phyloP scores from a whole-genome alignment of 2,797 vertebrate genomes.

The Sebastes dallii region DNA sequence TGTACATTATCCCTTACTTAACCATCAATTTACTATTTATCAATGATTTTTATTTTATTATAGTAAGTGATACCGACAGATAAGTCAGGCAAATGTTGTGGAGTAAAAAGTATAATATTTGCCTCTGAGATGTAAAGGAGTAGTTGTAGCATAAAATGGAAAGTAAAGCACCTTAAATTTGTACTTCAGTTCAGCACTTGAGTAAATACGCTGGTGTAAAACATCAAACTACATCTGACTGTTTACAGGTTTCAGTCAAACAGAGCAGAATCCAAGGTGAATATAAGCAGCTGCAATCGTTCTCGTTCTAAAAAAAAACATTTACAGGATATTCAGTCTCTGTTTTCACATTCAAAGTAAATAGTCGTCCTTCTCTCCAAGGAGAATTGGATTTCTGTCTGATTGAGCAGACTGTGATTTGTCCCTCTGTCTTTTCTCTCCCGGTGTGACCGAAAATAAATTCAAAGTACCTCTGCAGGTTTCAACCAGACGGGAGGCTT shows the following conservation, averaged over 20 bases:
- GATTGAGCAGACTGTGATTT: conserved; percentile 45
- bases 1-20: too few relatives aligned
- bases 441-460: conserved; percentile 17
- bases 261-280: conserved; percentile 14
- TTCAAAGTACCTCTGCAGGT: conserved; percentile 36
- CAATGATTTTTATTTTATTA: too few relatives aligned
- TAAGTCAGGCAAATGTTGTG: too few relatives aligned
- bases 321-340: background rate
- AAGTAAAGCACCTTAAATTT: background rate
- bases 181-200: background rate
- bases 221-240: background rate
- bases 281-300: conserved; percentile 1
- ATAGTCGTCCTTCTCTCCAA: conserved; percentile 29
- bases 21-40: too few relatives aligned
- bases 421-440: conserved; percentile 29
- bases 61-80: too few relatives aligned
- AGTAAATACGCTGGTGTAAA: background rate
- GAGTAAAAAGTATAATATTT: background rate
- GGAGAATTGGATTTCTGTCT: conserved; percentile 44
- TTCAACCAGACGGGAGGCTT: conserved; percentile 26
- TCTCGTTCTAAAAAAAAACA: background rate
- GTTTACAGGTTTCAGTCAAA: background rate
- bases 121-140: background rate
- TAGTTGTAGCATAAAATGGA: background rate
- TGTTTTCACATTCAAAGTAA: conserved; percentile 7